A percentile compares a stretch with the other conserved stretches of the same genome.
Evolutionary conservation across 2,888 invertebrate genomes (phyloP).

Genomic region (Alcis repandata): DNA sequence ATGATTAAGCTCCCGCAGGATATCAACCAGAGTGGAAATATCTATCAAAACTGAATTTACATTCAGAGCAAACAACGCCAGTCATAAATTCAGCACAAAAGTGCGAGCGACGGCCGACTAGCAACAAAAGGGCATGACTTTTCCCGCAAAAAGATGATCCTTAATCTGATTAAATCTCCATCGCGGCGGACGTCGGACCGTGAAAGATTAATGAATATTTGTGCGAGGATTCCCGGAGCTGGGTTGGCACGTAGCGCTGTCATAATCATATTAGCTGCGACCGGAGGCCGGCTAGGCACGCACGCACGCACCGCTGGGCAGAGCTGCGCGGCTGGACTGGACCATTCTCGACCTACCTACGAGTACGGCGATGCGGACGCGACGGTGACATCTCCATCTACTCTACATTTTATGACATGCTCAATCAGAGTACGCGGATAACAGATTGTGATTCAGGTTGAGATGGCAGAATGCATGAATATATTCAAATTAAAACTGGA

Average conservation of each 20-base stretch:
- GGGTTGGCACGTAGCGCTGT: constrained; percentile 85
- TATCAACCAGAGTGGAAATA: constrained; percentile 55
- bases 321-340: constrained; percentile 51
- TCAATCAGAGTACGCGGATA: not conserved
- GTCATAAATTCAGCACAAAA: constrained; percentile 84
- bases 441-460: not conserved
- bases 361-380: constrained; percentile 47
- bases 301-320: constrained; percentile 62
- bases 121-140: constrained; percentile 85
- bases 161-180: constrained; percentile 87
- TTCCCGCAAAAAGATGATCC: constrained; percentile 86
- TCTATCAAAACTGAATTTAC: constrained; percentile 70
- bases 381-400: constrained; percentile 37
- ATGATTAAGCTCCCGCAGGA: constrained; percentile 50
- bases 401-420: constrained; percentile 22
- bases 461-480: not conserved
- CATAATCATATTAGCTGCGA: constrained; percentile 86
- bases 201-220: constrained; percentile 87
- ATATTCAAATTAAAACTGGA: no score
- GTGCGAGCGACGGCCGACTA: constrained; percentile 81
- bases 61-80: constrained; percentile 81
- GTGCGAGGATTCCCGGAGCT: constrained; percentile 84
- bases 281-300: constrained; percentile 78
- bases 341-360: constrained; percentile 17
- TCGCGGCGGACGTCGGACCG: constrained; percentile 86